Percentiles rank a stretch among this genome's conserved stretches.
Conservation (phyloP, 2,888 invertebrate species). For the Morpho helenor region DNA sequence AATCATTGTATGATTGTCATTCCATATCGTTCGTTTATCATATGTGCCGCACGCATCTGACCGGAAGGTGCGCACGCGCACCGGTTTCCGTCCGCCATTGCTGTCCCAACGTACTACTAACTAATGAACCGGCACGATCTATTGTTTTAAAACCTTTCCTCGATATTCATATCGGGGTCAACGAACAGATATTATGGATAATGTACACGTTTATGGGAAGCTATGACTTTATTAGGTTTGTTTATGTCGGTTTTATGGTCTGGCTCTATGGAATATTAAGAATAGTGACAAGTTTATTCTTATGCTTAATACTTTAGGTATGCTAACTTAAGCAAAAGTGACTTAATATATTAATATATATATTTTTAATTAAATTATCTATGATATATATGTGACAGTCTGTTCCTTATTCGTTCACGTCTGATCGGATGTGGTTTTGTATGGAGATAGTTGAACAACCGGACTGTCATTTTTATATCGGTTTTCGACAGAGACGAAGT, state of each 20-base stretch:
- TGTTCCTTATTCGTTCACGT: too few species aligned
- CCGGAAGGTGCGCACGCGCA: constrained; percentile 62
- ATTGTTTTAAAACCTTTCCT: constrained; percentile 58
- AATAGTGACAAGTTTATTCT: background rate
- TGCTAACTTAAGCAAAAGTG: too few species aligned
- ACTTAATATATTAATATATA: too few species aligned
- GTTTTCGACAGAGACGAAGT: too few species aligned
- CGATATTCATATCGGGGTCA: constrained; percentile 45
- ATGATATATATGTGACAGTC: too few species aligned
- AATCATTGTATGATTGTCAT: constrained; percentile 37
- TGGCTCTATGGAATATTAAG: constrained; percentile 5
- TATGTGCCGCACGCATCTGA: constrained; percentile 54
- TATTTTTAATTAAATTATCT: too few species aligned
- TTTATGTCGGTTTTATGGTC: constrained; percentile 9
- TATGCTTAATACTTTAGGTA: background rate
- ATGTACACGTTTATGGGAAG: constrained; percentile 18
- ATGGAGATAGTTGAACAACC: too few species aligned
- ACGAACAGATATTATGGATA: constrained; percentile 41
- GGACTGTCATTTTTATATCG: too few species aligned
- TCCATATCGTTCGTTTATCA: constrained; percentile 51
- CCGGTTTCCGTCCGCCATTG: constrained; percentile 58
- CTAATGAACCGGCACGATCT: constrained; percentile 62
- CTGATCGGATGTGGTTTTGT: too few species aligned
- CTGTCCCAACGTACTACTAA: constrained; percentile 47
- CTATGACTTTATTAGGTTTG: constrained; percentile 21